Evolutionary conservation across 1,140 invertebrate genomes (phyloP), one percentile per base, ranked within the genome.

Genomic region (Diorhabda elongata): DNA sequence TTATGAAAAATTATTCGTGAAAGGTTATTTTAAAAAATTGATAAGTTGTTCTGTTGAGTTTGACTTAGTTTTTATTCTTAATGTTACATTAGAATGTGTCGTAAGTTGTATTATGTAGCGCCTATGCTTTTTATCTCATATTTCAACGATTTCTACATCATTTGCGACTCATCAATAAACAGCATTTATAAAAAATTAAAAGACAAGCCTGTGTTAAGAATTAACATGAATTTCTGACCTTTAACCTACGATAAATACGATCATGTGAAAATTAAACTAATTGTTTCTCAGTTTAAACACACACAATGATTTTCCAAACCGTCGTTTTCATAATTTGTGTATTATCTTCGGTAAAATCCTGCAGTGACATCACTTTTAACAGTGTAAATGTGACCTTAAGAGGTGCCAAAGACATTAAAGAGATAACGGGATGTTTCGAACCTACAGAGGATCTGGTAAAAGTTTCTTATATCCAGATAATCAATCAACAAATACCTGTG

Each of bases 341-440:
- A 8, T 52, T 8, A 8, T 26, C 26, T 26, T 6, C 9, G 2
- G 57, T 58, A 56, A 44, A 61, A 44, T 64, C 59, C 66, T 79
- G 76, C 57, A 64, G 61, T 69, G 67, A 74, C 61, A 45, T 61
- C 8, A 75, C 71, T 3, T 79, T 78, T 71, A 64, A 71, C 41
- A 77, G 78, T 61, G 72, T 69, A 9, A 76, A 70, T 11, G 75
- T 79, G 8, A 78, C 77, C 2, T 59, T 78, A 8, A 73, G 69
- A 44, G 77, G 77, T 44, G 75, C 75, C 0, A 75, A 73, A 56
- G 71, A 75, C 6, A 67, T 79, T 7, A 71, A 75, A 60, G 71
- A 61, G 4, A 72, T 80, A 8, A 75, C 69, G 42, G 79, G 79
- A n/a, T 80, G 79, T 69, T 76, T 80, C 45, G 73, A 75, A 58